phyloP scores from a whole-genome alignment of 2,888 invertebrate species.

The Parnassius glacialis region DNA sequence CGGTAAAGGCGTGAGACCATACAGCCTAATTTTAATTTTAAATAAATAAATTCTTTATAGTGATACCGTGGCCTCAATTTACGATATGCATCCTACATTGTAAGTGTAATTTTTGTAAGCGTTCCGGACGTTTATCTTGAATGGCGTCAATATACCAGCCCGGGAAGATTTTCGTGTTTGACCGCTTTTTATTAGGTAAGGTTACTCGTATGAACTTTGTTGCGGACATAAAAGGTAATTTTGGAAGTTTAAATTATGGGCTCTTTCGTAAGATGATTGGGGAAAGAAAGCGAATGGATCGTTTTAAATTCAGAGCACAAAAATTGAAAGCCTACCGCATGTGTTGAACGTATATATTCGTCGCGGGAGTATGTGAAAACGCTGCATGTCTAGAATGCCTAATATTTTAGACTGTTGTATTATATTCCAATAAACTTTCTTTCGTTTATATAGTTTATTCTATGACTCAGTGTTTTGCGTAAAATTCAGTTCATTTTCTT shows the following conservation, averaged over 20 bases:
- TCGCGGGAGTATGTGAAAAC: constrained; percentile 61
- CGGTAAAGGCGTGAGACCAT: constrained; percentile 37
- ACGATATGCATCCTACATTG: constrained; percentile 6
- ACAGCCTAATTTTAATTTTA: constrained; percentile 59
- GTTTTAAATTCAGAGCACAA: constrained; percentile 53
- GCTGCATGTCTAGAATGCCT: constrained; percentile 54
- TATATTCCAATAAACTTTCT: constrained; percentile 20
- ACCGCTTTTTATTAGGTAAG: constrained; percentile 14
- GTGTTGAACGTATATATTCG: constrained; percentile 55
- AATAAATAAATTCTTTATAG: constrained; percentile 48
- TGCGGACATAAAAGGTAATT: constrained; percentile 7
- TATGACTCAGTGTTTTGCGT: constrained; percentile 14
- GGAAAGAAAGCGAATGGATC: constrained; percentile 49
- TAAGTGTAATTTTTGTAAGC: constrained; percentile 10
- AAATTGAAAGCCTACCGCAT: constrained; percentile 51
- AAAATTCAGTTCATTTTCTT: constrained; percentile 4
- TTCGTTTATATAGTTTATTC: constrained; percentile 20
- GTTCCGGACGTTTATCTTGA: constrained; percentile 16
- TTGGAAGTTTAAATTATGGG: constrained; percentile 16
- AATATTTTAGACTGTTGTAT: constrained; percentile 36
- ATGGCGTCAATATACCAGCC: constrained; percentile 8
- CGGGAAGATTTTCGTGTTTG: constrained; percentile 1
- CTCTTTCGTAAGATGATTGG: constrained; percentile 45
- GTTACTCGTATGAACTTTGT: not conserved
- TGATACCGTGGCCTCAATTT: constrained; percentile 33